Percentiles rank a stretch among this genome's conserved stretches.
These are phyloP conservation scores for Cyanoliseus patagonus DNA, from an alignment of 2,113 vertebrate genomes.

Conservation along the genomic window DNA sequence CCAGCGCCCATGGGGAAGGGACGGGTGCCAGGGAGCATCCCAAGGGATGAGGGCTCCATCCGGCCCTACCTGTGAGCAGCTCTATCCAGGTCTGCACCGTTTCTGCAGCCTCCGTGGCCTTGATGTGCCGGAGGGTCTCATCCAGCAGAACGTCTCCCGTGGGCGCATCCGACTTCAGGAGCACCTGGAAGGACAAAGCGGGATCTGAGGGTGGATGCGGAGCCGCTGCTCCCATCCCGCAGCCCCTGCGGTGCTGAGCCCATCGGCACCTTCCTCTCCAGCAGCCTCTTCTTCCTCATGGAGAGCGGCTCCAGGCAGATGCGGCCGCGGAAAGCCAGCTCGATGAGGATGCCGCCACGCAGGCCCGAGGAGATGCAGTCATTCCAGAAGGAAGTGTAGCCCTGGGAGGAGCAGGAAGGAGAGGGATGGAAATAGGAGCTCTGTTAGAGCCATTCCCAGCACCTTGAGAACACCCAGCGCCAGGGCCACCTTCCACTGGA, in stretches of 20 bases:
- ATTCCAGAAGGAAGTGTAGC: slow-evolving; percentile 87
- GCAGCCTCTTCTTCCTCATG: slow-evolving; percentile 75
- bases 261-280: slow-evolving; percentile 79
- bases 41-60: fast-evolving
- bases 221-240: fast-evolving
- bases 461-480: neutral
- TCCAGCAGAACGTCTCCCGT: slow-evolving; percentile 84
- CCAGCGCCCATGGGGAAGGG: neutral
- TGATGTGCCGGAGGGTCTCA: slow-evolving; percentile 86
- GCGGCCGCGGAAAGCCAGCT: slow-evolving; percentile 79
- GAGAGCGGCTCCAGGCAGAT: slow-evolving; percentile 76
- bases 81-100: slow-evolving; percentile 85
- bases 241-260: neutral
- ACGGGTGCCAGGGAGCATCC: neutral
- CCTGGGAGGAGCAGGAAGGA: slow-evolving; percentile 42
- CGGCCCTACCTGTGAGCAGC: slow-evolving; percentile 80
- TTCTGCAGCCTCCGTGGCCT: slow-evolving; percentile 77
- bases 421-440: neutral
- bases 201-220: fast-evolving
- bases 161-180: slow-evolving; percentile 77
- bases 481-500: neutral
- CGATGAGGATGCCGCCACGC: slow-evolving; percentile 80
- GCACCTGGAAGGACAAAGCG: slow-evolving; percentile 65
- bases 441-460: neutral
- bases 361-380: slow-evolving; percentile 87